These are phyloP conservation scores for Napeogenes sylphis DNA, from an alignment of 2,888 invertebrate species.

Conservation along the genomic window DNA sequence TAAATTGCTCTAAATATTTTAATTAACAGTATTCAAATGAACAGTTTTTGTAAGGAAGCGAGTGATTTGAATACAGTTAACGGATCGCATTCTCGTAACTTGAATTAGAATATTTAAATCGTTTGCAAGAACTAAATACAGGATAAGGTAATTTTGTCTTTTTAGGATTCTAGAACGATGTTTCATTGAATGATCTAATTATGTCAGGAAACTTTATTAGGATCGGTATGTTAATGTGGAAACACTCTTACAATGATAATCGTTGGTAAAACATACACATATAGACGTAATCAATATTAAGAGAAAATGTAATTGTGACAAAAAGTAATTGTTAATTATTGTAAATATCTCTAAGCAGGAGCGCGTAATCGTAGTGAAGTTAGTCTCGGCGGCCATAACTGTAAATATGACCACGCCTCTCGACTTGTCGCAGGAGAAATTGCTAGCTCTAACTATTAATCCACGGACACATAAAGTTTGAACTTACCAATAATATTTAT, in stretches of 20 bases:
- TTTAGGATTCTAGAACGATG: slow-evolving; percentile 2
- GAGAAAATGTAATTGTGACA: not conserved
- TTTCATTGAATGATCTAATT: not conserved
- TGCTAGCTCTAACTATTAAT: slow-evolving; percentile 23
- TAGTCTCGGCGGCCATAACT: slow-evolving; percentile 26
- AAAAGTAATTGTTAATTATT: slow-evolving; percentile 8
- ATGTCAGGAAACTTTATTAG: not conserved
- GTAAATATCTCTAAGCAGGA: slow-evolving; percentile 16
- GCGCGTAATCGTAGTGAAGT: slow-evolving; percentile 21
- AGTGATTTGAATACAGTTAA: slow-evolving; percentile 7
- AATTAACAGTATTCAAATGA: slow-evolving; percentile 30
- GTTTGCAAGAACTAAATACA: slow-evolving; percentile 2
- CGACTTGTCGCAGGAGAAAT: slow-evolving; percentile 28
- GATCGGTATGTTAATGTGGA: too few species aligned
- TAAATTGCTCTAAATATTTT: slow-evolving; percentile 27
- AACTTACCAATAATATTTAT: not conserved
- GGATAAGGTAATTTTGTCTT: slow-evolving; percentile 4
- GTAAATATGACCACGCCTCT: slow-evolving; percentile 35
- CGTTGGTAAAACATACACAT: too few species aligned
- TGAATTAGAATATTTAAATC: slow-evolving; percentile 4
- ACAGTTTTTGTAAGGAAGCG: slow-evolving; percentile 26
- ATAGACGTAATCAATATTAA: too few species aligned
- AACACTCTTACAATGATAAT: too few species aligned
- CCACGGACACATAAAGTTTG: slow-evolving; percentile 20
- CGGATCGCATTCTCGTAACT: not conserved